Evolutionary conservation across 2,113 vertebrate genomes (phyloP).

Genomic region (Hemicordylus capensis): DNA sequence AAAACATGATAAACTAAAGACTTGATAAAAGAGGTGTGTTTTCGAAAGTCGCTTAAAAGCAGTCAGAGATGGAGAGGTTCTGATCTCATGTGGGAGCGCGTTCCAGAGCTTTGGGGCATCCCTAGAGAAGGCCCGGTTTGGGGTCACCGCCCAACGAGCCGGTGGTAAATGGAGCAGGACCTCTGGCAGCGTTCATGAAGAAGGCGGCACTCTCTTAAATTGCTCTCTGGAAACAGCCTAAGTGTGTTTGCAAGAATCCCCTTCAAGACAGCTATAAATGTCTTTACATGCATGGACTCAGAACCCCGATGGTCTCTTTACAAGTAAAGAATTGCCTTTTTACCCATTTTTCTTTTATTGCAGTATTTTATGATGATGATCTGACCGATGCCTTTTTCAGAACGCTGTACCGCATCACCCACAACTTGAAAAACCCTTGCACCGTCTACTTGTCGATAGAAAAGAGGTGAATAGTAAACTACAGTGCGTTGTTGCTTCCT

Average conservation of each 20-base stretch:
- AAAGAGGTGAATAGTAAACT: constrained; percentile 81
- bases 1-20: too few species aligned
- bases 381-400: constrained; percentile 89
- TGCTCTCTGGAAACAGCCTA: neutral
- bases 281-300: neutral
- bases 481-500: neutral
- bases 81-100: too few species aligned
- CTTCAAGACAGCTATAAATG: neutral
- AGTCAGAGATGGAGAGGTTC: too few species aligned
- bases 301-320: neutral
- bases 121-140: too few species aligned
- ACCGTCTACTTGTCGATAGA: constrained; percentile 86
- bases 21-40: too few species aligned
- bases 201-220: too few species aligned
- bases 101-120: too few species aligned
- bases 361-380: constrained; percentile 94
- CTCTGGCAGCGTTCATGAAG: too few species aligned
- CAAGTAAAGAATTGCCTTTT: neutral
- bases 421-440: constrained; percentile 76
- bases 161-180: too few species aligned
- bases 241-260: neutral
- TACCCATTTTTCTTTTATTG: neutral
- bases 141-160: too few species aligned
- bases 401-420: constrained; percentile 81
- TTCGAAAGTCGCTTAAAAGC: too few species aligned